Conservation (phyloP, 92 coral and sea anemone genomes). For the Epizoanthus stellaris region DNA sequence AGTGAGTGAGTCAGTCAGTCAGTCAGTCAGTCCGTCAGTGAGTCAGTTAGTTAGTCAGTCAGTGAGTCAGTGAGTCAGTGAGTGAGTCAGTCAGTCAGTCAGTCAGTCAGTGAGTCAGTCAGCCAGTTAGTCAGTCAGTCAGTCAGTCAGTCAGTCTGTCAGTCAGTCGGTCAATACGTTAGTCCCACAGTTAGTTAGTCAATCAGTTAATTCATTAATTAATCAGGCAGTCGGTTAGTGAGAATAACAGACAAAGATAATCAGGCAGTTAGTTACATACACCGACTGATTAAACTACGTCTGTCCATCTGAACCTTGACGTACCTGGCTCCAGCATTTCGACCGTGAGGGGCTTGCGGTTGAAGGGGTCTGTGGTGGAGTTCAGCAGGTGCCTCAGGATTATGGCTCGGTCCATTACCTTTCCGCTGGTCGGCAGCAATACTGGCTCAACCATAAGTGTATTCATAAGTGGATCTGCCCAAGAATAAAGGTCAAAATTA, state of each 20-base stretch:
- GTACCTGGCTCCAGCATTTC: slow-evolving; percentile 96
- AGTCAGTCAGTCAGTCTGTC: too few species aligned
- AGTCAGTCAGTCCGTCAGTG: too few species aligned
- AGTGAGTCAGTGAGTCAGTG: too few species aligned
- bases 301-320: not conserved
- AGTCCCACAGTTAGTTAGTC: not conserved
- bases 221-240: not conserved
- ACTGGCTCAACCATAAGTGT: slow-evolving; percentile 97
- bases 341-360: slow-evolving; percentile 84
- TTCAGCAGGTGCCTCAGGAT: slow-evolving; percentile 94
- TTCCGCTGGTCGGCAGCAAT: slow-evolving; percentile 96
- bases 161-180: not conserved
- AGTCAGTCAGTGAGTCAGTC: too few species aligned
- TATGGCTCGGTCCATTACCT: slow-evolving; percentile 93
- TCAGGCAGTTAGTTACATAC: not conserved
- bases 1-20: too few species aligned
- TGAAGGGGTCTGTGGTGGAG: slow-evolving; percentile 98
- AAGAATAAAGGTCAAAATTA: not conserved
- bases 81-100: too few species aligned
- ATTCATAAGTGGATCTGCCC: slow-evolving; percentile 93
- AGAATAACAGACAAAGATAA: not conserved
- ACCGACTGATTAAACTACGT: not conserved
- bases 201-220: not conserved
- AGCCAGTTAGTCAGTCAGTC: too few species aligned
- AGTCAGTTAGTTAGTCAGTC: too few species aligned